Conservation (phyloP, 2,797 vertebrate genomes). For the Siniperca undulata region DNA sequence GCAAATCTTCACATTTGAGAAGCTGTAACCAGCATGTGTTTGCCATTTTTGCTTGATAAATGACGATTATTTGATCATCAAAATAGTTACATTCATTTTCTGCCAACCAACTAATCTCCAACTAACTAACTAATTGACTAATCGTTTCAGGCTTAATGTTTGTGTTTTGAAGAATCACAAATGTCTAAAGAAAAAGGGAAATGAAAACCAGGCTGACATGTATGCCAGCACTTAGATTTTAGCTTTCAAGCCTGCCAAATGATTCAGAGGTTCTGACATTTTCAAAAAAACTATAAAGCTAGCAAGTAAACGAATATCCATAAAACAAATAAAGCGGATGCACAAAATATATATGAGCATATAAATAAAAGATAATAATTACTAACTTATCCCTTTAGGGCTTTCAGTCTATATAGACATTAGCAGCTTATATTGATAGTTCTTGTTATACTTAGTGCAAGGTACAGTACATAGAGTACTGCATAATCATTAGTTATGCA, state of each 20-base stretch:
- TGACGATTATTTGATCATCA: neutral
- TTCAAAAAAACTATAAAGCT: neutral
- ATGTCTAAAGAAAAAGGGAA: conserved; percentile 10
- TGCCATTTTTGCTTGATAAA: neutral
- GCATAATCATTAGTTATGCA: neutral
- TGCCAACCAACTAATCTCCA: neutral
- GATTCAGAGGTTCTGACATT: conserved; percentile 22
- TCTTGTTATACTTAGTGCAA: neutral
- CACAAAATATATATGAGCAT: conserved; percentile 8
- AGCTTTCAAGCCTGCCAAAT: conserved; percentile 25
- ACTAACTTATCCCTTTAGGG: neutral
- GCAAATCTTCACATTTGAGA: neutral
- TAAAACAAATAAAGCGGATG: conserved; percentile 11
- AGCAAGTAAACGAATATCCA: conserved; percentile 8
- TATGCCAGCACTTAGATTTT: conserved; percentile 17
- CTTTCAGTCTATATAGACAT: neutral
- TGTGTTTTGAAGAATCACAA: neutral
- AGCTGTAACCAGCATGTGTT: neutral
- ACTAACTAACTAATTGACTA: neutral
- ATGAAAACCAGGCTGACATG: conserved; percentile 17
- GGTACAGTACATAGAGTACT: neutral
- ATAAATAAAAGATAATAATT: neutral
- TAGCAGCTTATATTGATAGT: neutral
- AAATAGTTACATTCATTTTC: neutral
- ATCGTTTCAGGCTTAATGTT: neutral